Base-by-base conservation (phyloP, 2,113 vertebrate species). In the Tautogolabrus adspersus region DNA sequence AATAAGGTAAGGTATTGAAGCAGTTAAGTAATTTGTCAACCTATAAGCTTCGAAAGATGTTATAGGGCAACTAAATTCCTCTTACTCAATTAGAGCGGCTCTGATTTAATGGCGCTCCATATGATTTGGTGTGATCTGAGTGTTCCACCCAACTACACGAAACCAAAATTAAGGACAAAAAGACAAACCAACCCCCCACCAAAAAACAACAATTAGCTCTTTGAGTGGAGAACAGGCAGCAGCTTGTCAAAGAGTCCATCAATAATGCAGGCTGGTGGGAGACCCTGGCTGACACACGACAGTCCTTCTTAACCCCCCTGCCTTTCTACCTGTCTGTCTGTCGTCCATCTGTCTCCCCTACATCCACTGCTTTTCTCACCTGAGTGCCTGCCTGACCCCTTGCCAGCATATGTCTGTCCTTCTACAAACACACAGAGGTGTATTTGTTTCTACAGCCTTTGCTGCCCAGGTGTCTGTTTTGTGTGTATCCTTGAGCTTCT, bases 211-310 rank as follows among this genome's bases (percentile, higher is more conserved):
- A 90, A 87, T 93, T 90, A 93, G 74, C 42, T 73, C 62, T 77
- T 72, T 63, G 83, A 81, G 75, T 55, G 5, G 30, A 82, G 77
- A 69, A 15, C 52, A 73, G 82, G 85, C 68, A 81, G 83, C 83
- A 86, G 88, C 81, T 77, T 90, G 87, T 88, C 86, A 87, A 79
- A 81, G 78, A 77, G 74, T 58, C 75, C 85, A 94, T 95, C 90
- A 94, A 95, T 95, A 94, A 94, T 94, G 92, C 86, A 94, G 78
- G 65, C 40, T 64, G 86, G 85, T 77, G 86, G 87, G 79, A 83
- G 89, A 89, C 86, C 81, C 79, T n/a, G 82, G 66, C 82, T 92
- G 82, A 80, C 81, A 37, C 63, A 34, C 77, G 16, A 64, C 61
- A 64, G 77, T 85, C 68, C 78, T 21, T 26, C 81, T 75, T 51